Evolutionary conservation across 2,888 invertebrate genomes (phyloP).

Genomic region (Pterobdella sp.): DNA sequence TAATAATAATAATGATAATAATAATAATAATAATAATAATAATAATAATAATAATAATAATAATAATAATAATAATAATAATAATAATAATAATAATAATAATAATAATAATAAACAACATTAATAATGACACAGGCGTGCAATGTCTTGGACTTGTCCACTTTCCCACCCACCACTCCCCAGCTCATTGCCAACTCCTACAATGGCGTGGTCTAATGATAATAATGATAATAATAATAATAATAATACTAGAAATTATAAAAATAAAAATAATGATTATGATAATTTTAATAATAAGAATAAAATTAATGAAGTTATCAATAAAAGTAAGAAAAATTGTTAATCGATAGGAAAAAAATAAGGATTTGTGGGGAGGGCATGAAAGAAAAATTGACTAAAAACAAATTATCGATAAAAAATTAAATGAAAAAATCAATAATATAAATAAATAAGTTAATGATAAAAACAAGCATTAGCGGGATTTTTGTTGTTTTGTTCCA

Average conservation of each 20-base stretch:
- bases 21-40: not conserved
- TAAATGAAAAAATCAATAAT: too few species aligned
- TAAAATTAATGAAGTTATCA: not conserved
- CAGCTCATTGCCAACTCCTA: constrained; percentile 32
- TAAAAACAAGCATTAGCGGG: too few species aligned
- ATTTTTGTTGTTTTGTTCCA: too few species aligned
- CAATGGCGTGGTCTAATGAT: constrained; percentile 20
- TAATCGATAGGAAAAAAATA: too few species aligned
- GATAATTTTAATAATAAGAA: not conserved
- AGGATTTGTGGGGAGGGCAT: too few species aligned
- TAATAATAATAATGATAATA: not conserved
- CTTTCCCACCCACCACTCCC: constrained; percentile 38
- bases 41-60: not conserved
- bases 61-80: not conserved
- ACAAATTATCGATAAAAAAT: too few species aligned
- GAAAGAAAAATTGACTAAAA: too few species aligned
- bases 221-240: not conserved
- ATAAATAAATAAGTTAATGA: too few species aligned
- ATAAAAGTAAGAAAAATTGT: too few species aligned
- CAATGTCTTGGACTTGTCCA: constrained; percentile 40
- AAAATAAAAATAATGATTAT: not conserved
- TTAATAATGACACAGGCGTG: constrained; percentile 27
- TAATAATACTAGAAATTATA: not conserved
- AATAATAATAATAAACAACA: not conserved
- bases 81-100: not conserved